Evolutionary conservation across 2,113 vertebrate species (phyloP).

Genomic region (Pedetes capensis): DNA sequence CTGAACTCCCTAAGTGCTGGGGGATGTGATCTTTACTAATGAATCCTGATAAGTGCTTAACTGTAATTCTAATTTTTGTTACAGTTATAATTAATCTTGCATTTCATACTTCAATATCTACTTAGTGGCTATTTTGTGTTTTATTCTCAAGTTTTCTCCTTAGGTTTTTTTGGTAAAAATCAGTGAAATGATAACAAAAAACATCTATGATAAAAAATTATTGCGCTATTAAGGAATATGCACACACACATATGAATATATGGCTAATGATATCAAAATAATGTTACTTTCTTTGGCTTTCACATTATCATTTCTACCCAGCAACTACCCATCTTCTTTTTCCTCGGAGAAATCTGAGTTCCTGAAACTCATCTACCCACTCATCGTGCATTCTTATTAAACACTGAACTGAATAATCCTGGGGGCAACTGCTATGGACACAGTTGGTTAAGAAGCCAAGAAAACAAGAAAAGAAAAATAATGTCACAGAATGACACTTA

Average conservation of each 20-base stretch:
- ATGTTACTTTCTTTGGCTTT: neutral
- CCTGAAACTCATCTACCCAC: neutral
- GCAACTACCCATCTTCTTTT: neutral
- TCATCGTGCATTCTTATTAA: neutral
- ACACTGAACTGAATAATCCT: neutral
- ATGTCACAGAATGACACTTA: neutral
- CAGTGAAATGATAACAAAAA: neutral
- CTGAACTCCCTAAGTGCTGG: neutral
- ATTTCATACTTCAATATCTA: neutral
- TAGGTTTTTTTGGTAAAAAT: neutral
- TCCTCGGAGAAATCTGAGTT: neutral
- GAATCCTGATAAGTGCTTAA: neutral
- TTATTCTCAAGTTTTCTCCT: neutral
- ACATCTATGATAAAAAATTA: neutral
- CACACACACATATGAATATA: neutral
- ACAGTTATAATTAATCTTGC: neutral
- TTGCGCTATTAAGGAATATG: neutral
- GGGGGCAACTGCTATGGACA: neutral
- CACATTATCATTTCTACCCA: neutral
- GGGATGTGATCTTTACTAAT: neutral
- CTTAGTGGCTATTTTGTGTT: neutral
- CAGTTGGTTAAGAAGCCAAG: neutral
- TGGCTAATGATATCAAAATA: neutral
- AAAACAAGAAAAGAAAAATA: slow-evolving; percentile 22
- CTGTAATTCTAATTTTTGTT: neutral